Evolutionary conservation across 2,888 invertebrate genomes (phyloP).

Genomic region (Podabrus alpinus): DNA sequence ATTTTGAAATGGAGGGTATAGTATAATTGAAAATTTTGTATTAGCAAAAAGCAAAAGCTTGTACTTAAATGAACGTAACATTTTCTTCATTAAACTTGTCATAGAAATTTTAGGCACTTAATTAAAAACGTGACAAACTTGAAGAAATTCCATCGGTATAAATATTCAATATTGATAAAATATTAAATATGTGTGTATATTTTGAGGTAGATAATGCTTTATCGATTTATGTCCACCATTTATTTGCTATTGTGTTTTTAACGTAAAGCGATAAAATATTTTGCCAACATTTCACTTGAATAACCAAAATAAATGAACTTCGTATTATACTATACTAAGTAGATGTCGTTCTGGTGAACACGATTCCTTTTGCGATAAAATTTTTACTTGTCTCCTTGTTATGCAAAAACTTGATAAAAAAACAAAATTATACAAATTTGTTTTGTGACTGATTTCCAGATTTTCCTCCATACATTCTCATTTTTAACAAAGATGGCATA

Average conservation of each 20-base stretch:
- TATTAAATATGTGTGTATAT: slow-evolving; percentile 5
- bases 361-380: not conserved
- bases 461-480: not conserved
- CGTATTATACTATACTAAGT: slow-evolving; percentile 44
- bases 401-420: not conserved
- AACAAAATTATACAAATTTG: not conserved
- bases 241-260: slow-evolving; percentile 41
- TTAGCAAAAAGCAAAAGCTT: slow-evolving; percentile 12
- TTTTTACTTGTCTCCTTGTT: not conserved
- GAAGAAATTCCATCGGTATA: not conserved
- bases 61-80: slow-evolving; percentile 4
- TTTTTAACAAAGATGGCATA: not conserved
- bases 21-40: slow-evolving; percentile 6
- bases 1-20: not conserved
- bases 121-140: slow-evolving; percentile 2
- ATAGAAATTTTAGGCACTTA: slow-evolving; percentile 3
- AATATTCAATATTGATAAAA: not conserved
- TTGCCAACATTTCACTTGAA: slow-evolving; percentile 47
- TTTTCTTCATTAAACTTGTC: slow-evolving; percentile 5
- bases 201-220: slow-evolving; percentile 20
- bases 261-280: slow-evolving; percentile 46
- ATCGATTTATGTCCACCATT: slow-evolving; percentile 43
- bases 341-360: slow-evolving; percentile 40
- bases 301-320: slow-evolving; percentile 46
- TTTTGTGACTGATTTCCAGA: not conserved